These are phyloP conservation scores for Amblyjoppa fuscipennis DNA, from an alignment of 2,888 invertebrate genomes.

Conservation along the genomic window DNA sequence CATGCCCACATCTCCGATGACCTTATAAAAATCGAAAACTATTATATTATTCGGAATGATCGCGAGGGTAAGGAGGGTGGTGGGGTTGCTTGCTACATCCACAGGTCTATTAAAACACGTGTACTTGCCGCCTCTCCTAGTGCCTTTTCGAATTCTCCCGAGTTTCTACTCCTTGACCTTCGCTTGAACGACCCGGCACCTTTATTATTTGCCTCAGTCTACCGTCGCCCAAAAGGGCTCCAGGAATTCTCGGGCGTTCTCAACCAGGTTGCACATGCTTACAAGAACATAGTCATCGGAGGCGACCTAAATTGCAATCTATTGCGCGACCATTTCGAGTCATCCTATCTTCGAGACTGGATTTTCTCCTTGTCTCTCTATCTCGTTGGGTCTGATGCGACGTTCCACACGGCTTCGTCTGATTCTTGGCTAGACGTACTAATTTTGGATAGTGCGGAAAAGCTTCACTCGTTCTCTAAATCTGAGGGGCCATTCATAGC, in stretches of 20 bases:
- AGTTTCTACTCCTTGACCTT: conserved; percentile 36
- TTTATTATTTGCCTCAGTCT: conserved; percentile 15
- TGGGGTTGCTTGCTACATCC: conserved; percentile 49
- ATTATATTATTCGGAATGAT: background rate
- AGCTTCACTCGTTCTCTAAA: background rate
- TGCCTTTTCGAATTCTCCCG: conserved; percentile 37
- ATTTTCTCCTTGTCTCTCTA: background rate
- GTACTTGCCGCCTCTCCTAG: background rate
- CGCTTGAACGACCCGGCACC: background rate
- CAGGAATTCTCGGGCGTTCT: background rate
- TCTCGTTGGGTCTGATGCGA: conserved; percentile 13
- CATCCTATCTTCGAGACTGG: background rate
- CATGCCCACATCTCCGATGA: background rate
- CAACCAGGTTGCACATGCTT: no score
- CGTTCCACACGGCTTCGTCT: background rate
- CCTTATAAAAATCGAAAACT: background rate
- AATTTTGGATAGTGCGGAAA: background rate
- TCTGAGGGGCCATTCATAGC: conserved; percentile 27
- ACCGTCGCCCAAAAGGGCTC: conserved; percentile 26
- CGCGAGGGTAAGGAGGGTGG: conserved; percentile 24
- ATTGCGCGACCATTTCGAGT: background rate
- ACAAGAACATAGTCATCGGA: conserved; percentile 10
- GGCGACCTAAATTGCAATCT: conserved; percentile 45
- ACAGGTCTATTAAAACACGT: conserved; percentile 33
- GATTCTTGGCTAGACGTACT: conserved; percentile 13